Evolutionary conservation across 2,797 vertebrate species (phyloP).

Genomic region (Mormyrus proboscirostris): DNA sequence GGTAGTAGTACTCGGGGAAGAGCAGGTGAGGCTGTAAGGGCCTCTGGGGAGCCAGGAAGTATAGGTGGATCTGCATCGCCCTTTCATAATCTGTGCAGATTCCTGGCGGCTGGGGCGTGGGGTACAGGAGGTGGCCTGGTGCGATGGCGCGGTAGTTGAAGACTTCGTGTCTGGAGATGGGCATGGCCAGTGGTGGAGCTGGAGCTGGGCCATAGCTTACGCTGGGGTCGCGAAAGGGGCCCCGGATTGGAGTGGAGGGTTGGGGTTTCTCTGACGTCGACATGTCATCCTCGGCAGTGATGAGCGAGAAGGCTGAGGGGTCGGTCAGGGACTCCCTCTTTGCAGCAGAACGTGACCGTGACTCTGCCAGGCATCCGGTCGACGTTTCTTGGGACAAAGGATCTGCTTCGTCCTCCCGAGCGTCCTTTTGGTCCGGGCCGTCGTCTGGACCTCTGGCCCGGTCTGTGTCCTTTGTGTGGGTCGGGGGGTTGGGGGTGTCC

Average conservation of each 20-base stretch:
- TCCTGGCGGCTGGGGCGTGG: slow-evolving; percentile 51
- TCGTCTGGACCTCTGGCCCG: slow-evolving; percentile 51
- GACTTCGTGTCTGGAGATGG: slow-evolving; percentile 59
- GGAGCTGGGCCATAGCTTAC: slow-evolving; percentile 66
- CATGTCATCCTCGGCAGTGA: slow-evolving; percentile 62
- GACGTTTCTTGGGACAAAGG: neutral
- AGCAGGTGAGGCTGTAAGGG: slow-evolving; percentile 74
- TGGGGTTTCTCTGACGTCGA: slow-evolving; percentile 38
- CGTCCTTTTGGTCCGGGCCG: neutral
- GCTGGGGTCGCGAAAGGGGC: slow-evolving; percentile 64
- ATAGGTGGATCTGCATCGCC: slow-evolving; percentile 38
- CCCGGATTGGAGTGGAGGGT: slow-evolving; percentile 50
- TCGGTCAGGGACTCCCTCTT: slow-evolving; percentile 54
- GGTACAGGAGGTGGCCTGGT: slow-evolving; percentile 67
- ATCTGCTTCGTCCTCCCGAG: neutral
- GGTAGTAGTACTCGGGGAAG: slow-evolving; percentile 66
- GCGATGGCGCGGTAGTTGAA: slow-evolving; percentile 65
- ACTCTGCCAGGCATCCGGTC: slow-evolving; percentile 34
- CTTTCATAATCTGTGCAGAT: slow-evolving; percentile 24
- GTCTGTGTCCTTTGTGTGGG: neutral
- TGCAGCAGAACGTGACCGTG: slow-evolving; percentile 38
- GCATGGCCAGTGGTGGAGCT: slow-evolving; percentile 53
- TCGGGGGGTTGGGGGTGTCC: neutral
- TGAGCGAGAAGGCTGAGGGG: slow-evolving; percentile 78
- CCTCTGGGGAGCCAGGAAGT: slow-evolving; percentile 70